A percentile compares a stretch with the other conserved stretches of the same genome.
These are phyloP conservation scores for Neomorphus geoffroyi DNA, from an alignment of 2,797 vertebrate genomes.

Conservation along the genomic window DNA sequence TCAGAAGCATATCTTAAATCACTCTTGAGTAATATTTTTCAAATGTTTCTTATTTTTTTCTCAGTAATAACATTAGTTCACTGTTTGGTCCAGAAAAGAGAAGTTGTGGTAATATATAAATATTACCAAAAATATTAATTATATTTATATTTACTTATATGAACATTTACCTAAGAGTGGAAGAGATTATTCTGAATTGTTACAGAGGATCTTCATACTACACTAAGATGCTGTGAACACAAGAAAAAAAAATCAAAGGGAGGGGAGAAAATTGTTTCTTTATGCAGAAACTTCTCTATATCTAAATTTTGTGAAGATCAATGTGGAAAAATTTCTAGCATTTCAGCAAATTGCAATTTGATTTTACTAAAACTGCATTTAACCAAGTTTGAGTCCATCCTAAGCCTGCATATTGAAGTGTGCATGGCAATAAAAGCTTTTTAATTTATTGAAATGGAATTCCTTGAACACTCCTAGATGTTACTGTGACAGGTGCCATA, in stretches of 20 bases:
- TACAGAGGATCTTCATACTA: neutral
- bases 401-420: neutral
- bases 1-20: neutral
- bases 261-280: neutral
- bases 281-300: neutral
- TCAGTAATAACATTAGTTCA: neutral
- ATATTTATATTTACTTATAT: neutral
- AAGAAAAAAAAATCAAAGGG: fast-evolving
- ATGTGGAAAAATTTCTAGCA: neutral
- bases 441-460: neutral
- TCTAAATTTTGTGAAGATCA: neutral
- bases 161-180: neutral
- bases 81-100: neutral
- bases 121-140: neutral
- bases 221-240: neutral
- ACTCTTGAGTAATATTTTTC: neutral
- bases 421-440: neutral
- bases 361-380: neutral
- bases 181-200: neutral
- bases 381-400: neutral
- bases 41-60: neutral
- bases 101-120: neutral
- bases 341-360: neutral
- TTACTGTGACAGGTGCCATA: neutral
- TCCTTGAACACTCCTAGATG: neutral